Percentiles rank a stretch among this genome's conserved stretches.
Conservation (phyloP, 2,113 vertebrate genomes). For the Ochotona curzoniae region DNA sequence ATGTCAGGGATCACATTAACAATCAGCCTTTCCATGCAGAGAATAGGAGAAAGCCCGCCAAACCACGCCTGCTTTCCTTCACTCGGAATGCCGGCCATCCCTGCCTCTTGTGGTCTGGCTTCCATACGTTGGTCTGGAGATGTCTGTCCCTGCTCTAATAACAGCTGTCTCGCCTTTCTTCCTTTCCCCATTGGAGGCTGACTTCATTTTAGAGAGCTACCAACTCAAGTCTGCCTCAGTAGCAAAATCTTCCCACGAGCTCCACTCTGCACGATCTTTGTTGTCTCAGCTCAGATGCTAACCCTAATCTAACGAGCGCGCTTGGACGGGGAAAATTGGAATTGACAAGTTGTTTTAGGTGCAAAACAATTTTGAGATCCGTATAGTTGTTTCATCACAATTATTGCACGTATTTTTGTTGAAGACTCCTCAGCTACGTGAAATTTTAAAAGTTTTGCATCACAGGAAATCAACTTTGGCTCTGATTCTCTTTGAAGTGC, state of each 20-base stretch:
- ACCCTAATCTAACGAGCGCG: too few species aligned
- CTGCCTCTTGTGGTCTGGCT: not conserved
- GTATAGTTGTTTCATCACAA: too few species aligned
- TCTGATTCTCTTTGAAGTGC: too few species aligned
- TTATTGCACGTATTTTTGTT: too few species aligned
- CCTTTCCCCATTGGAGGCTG: not conserved
- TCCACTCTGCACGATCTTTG: not conserved
- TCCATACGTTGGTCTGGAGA: not conserved
- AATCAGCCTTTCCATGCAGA: constrained; percentile 32
- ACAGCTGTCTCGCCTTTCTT: not conserved
- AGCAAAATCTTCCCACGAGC: not conserved
- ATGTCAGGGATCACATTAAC: constrained; percentile 51
- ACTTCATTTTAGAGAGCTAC: not conserved
- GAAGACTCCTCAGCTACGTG: too few species aligned
- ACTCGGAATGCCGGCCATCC: not conserved
- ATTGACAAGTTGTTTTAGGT: too few species aligned
- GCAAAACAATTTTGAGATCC: too few species aligned
- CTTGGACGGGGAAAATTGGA: too few species aligned
- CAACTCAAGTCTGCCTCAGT: accelerated
- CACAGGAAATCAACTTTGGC: too few species aligned
- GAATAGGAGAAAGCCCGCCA: not conserved
- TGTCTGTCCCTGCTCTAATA: accelerated
- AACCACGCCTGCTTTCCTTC: constrained; percentile 11
- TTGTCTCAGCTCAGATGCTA: not conserved
- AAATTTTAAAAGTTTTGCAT: too few species aligned